Conservation (phyloP, 2,113 vertebrate genomes). For the Takifugu bimaculatus region DNA sequence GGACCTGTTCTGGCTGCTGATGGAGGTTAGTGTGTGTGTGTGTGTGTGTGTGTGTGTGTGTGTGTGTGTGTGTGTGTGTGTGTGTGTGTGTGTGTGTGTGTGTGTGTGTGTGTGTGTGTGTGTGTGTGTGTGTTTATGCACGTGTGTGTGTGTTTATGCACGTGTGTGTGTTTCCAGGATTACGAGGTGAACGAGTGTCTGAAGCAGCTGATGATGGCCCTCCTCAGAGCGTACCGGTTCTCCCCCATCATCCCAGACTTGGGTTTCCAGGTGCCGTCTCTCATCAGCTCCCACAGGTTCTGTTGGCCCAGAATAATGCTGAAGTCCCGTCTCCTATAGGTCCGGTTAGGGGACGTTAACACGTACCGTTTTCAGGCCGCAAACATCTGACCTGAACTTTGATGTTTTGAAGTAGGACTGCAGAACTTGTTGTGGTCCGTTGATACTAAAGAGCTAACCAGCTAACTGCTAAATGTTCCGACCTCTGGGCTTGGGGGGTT, state of each 20-base stretch:
- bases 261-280: conserved; percentile 83
- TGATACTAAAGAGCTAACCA: no score
- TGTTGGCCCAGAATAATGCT: no score
- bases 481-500: no score
- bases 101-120: neutral
- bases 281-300: no score
- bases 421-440: no score
- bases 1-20: conserved; percentile 96
- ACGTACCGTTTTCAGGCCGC: no score
- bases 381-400: no score
- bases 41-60: neutral
- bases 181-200: conserved; percentile 94
- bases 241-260: conserved; percentile 96
- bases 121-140: neutral
- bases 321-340: no score
- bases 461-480: no score
- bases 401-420: no score
- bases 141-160: neutral
- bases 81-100: neutral
- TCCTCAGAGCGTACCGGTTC: conserved; percentile 93
- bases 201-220: conserved; percentile 96
- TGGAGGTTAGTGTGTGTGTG: conserved; percentile 80
- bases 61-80: neutral
- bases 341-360: no score
- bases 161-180: conserved; percentile 72